These are phyloP conservation scores for Calycopis cecrops DNA, from an alignment of 1,140 invertebrate genomes.

Conservation along the genomic window DNA sequence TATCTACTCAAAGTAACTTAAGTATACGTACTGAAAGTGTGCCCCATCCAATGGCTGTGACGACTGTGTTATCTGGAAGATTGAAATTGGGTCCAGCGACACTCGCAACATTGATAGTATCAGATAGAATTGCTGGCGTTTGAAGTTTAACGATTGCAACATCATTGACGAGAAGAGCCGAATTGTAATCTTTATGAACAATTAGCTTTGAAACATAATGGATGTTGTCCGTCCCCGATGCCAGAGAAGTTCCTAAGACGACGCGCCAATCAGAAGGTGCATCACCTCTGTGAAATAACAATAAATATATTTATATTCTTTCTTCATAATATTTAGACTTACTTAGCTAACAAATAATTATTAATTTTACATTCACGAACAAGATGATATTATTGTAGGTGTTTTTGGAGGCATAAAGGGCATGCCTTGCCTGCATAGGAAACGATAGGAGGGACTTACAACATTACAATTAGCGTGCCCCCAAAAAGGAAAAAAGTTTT, in stretches of 20 bases:
- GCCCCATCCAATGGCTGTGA: conserved; percentile 77
- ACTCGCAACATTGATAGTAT: conserved; percentile 13
- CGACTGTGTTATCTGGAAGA: conserved; percentile 44
- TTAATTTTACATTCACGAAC: background rate
- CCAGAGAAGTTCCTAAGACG: conserved; percentile 35
- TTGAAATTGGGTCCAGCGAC: conserved; percentile 34
- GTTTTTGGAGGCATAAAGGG: too few relatives aligned
- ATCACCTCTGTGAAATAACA: conserved; percentile 8
- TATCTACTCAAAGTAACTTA: too few relatives aligned
- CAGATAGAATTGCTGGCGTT: conserved; percentile 13
- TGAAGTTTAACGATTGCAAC: conserved; percentile 57
- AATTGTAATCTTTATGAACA: conserved; percentile 66
- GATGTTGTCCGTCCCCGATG: conserved; percentile 48
- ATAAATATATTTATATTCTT: too few relatives aligned
- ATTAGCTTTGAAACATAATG: conserved; percentile 55
- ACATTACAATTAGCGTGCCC: too few relatives aligned
- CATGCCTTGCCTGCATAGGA: too few relatives aligned
- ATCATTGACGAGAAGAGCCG: conserved; percentile 74
- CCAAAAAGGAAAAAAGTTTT: too few relatives aligned
- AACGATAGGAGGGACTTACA: too few relatives aligned
- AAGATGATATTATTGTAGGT: too few relatives aligned
- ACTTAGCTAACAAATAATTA: background rate
- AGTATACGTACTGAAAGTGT: conserved; percentile 45
- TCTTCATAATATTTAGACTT: too few relatives aligned
- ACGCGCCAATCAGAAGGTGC: conserved; percentile 32